Evolutionary conservation across 2,888 invertebrate genomes (phyloP).

Genomic region (Euzetes globulus): DNA sequence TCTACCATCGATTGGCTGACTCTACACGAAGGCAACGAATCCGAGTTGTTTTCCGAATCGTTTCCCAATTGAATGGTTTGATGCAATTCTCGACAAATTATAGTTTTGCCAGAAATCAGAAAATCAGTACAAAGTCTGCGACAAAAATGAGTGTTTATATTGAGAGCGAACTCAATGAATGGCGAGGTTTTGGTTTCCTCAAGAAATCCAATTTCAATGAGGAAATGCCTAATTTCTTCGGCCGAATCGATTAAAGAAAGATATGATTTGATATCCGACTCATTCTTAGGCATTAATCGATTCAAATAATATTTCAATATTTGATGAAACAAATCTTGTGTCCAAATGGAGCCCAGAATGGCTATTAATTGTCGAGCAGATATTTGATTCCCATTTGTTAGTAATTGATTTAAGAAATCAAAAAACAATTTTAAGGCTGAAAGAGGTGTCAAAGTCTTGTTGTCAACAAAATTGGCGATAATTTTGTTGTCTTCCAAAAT

Average conservation of each 20-base stretch:
- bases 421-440: not conserved
- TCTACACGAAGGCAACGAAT: slow-evolving; percentile 51
- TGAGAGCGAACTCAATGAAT: not conserved
- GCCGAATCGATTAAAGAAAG: not conserved
- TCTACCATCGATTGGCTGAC: slow-evolving; percentile 47
- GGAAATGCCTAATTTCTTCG: slow-evolving; percentile 6
- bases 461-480: not conserved
- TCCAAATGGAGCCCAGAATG: slow-evolving; percentile 22
- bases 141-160: slow-evolving; percentile 7
- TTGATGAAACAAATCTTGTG: slow-evolving; percentile 8
- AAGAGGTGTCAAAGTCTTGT: not conserved
- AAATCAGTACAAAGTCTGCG: slow-evolving; percentile 41
- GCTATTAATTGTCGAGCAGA: not conserved
- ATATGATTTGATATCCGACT: slow-evolving; percentile 8
- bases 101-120: slow-evolving; percentile 44
- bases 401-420: slow-evolving; percentile 10
- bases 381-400: not conserved
- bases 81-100: slow-evolving; percentile 47
- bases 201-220: slow-evolving; percentile 13
- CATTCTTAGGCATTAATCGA: slow-evolving; percentile 17
- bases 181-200: not conserved
- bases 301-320: slow-evolving; percentile 31
- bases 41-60: slow-evolving; percentile 43
- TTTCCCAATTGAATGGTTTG: slow-evolving; percentile 43
- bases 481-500: not conserved